Base-by-base conservation (phyloP, 2,888 invertebrate genomes). In the Girardia tigrina region DNA sequence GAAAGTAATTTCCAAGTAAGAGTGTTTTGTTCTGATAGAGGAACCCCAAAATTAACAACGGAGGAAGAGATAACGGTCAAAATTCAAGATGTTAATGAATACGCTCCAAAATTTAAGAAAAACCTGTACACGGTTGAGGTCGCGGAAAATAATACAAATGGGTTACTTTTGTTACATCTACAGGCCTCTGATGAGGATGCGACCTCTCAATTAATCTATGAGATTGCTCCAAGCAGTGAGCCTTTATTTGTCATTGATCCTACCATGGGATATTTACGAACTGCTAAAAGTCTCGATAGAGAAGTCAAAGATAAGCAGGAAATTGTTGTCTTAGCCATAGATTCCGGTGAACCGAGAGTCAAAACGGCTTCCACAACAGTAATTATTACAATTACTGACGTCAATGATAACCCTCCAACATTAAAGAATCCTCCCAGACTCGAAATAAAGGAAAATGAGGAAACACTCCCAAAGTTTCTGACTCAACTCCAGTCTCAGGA, bases 51-150 rank as follows among this genome's bases (percentile, higher is more conserved):
- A 14, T 56, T 74, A 4, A 74, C 56, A n/a, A 14, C 12, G 20
- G 74, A 74, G 26, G 73, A 74, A 69, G 74, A 72, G 26, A 27
- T 74, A 27, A 56, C 42, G 8, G 72, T 74, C 23, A 26, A 70
- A 16, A 71, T 74, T 8, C 42, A 20, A 8, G 74, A 74, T 74
- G 23, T 69, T n/a, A 74, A 74, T 73, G 74, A 74, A 73, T 74
- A 72, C 72, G 6, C 74, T 14, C 74, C 74, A 12, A 27, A 74
- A 26, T 74, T 74, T 73, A 23, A 74, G 26, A 12, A 8, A n/a
- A 12, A 2, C 16, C 70, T 26, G 20, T 71, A 72, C 27, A 27
- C 56, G 12, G 16, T 27, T 23, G 42, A 14, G 26, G 28, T 74
- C 26, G 8, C 26, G 8, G 74, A 74, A 74, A 71, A 70, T n/a